phyloP scores from a whole-genome alignment of 2,797 vertebrate species.

The Allochrocebus solatus region DNA sequence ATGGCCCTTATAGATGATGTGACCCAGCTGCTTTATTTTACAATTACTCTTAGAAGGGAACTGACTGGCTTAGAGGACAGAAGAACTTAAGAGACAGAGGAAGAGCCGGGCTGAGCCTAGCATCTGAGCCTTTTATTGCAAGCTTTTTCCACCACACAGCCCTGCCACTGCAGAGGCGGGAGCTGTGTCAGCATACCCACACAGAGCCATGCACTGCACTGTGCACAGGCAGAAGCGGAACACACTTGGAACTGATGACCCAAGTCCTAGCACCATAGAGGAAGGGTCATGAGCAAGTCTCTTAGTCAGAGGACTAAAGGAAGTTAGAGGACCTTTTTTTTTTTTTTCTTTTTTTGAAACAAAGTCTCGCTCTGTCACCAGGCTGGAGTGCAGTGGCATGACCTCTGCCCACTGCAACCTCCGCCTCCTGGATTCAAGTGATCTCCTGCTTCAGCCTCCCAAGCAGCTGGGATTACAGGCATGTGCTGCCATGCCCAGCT shows the following conservation, averaged over 20 bases:
- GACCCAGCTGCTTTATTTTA: background rate
- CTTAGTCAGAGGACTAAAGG: background rate
- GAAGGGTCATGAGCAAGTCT: background rate
- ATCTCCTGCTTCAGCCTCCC: background rate
- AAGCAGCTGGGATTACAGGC: background rate
- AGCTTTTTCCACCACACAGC: background rate
- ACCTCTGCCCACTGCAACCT: background rate
- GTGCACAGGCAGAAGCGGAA: background rate
- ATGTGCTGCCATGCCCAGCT: background rate
- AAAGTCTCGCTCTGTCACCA: background rate
- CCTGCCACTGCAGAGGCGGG: background rate
- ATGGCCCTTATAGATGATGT: background rate
- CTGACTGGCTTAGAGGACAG: background rate
- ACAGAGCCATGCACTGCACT: background rate
- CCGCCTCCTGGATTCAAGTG: background rate
- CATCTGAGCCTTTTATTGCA: background rate
- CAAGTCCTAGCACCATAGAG: background rate
- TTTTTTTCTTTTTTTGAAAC: background rate
- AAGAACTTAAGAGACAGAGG: background rate
- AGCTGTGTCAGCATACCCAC: background rate
- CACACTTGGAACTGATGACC: background rate
- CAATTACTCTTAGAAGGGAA: background rate
- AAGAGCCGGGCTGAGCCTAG: background rate
- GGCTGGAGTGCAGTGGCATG: background rate
- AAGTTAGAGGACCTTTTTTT: background rate